Percentiles rank a stretch among this genome's conserved stretches.
phyloP scores from a whole-genome alignment of 1,140 invertebrate species.

The Oryzaephilus surinamensis region DNA sequence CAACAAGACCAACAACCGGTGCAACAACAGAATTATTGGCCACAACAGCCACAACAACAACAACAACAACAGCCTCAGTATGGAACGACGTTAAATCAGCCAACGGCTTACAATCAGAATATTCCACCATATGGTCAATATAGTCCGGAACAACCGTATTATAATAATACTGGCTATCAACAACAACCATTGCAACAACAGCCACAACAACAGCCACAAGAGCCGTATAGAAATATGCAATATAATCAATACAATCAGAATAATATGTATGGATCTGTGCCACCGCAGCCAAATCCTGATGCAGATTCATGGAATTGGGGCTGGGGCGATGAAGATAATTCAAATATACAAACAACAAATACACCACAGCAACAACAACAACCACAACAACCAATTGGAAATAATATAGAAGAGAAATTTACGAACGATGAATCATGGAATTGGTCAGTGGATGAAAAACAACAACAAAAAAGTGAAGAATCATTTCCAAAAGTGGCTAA shows the following conservation, averaged over 20 bases:
- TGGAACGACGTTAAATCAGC: too few relatives aligned
- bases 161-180: slow-evolving; percentile 10
- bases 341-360: slow-evolving; percentile 21
- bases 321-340: slow-evolving; percentile 35
- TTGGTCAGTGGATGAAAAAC: slow-evolving; percentile 26
- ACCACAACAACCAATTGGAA: slow-evolving; percentile 2
- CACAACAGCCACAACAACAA: slow-evolving; percentile 13
- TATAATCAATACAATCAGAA: slow-evolving; percentile 25
- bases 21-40: slow-evolving; percentile 25
- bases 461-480: slow-evolving; percentile 1
- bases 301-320: slow-evolving; percentile 31
- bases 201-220: slow-evolving; percentile 7
- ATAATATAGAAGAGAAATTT: slow-evolving; percentile 33
- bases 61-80: slow-evolving; percentile 14
- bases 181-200: slow-evolving; percentile 14
- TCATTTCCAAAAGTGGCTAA: slow-evolving; percentile 3
- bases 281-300: slow-evolving; percentile 7
- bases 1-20: too few relatives aligned
- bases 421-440: slow-evolving; percentile 37
- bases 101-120: slow-evolving; percentile 13
- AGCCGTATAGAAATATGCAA: slow-evolving; percentile 18
- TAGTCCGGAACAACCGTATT: slow-evolving; percentile 2
- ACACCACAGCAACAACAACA: slow-evolving; percentile 2
- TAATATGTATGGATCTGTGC: slow-evolving; percentile 13
- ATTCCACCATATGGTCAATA: slow-evolving; percentile 1